Percentiles rank a stretch among this genome's conserved stretches.
Conservation (phyloP, 2,888 invertebrate genomes). For the Cheilosia impressa region DNA sequence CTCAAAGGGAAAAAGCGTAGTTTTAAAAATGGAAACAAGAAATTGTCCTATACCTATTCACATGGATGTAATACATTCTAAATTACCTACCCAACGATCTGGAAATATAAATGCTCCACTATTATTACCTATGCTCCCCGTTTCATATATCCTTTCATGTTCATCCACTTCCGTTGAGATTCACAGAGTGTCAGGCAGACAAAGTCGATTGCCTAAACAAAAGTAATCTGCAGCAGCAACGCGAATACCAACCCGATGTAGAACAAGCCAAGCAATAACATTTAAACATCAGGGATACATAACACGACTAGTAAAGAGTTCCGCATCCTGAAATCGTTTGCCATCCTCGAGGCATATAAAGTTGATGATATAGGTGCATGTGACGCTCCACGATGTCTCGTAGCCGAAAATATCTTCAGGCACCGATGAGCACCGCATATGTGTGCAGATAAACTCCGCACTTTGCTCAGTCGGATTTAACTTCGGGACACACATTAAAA, state of each 20-base stretch:
- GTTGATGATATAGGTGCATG: slow-evolving; percentile 51
- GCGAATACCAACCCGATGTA: slow-evolving; percentile 63
- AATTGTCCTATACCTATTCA: background rate
- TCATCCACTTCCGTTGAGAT: background rate
- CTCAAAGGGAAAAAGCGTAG: too few relatives aligned
- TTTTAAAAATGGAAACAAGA: too few relatives aligned
- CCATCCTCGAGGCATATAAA: slow-evolving; percentile 57
- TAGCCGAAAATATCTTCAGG: slow-evolving; percentile 60
- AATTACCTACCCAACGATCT: background rate
- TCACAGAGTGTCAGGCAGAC: slow-evolving; percentile 37
- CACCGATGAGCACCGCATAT: slow-evolving; percentile 32
- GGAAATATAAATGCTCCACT: background rate
- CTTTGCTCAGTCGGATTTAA: slow-evolving; percentile 49
- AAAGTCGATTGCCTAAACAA: slow-evolving; percentile 22
- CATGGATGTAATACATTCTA: background rate
- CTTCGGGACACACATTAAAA: slow-evolving; percentile 58
- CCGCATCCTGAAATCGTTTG: slow-evolving; percentile 60
- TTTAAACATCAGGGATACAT: slow-evolving; percentile 59
- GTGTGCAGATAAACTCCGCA: slow-evolving; percentile 40
- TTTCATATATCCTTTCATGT: background rate
- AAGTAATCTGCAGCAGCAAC: slow-evolving; percentile 41
- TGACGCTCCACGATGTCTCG: slow-evolving; percentile 58
- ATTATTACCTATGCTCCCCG: background rate
- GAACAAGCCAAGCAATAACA: slow-evolving; percentile 72
- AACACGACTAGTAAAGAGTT: slow-evolving; percentile 55